Evolutionary conservation across 2,888 invertebrate genomes (phyloP).

Genomic region (Stenotaenia linearis): DNA sequence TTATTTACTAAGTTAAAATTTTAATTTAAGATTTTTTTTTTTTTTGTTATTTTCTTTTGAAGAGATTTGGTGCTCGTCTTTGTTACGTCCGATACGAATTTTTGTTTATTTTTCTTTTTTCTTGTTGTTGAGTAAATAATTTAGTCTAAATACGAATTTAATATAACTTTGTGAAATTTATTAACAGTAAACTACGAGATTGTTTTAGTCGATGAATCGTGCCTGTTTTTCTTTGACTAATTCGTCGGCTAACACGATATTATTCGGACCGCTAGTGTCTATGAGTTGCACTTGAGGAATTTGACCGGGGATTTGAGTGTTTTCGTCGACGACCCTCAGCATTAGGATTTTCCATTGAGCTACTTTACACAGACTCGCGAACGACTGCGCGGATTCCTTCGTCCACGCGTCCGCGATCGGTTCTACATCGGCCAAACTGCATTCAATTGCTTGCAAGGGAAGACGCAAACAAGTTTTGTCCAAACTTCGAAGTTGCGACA

Average conservation of each 20-base stretch:
- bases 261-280: slow-evolving; percentile 60
- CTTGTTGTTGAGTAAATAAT: neutral
- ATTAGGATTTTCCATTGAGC: slow-evolving; percentile 71
- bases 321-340: slow-evolving; percentile 65
- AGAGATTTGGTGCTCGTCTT: too few relatives aligned
- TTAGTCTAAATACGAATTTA: neutral
- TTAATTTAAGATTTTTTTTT: too few relatives aligned
- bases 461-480: slow-evolving; percentile 68
- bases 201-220: neutral
- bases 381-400: slow-evolving; percentile 44
- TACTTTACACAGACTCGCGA: slow-evolving; percentile 48
- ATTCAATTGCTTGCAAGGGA: slow-evolving; percentile 79
- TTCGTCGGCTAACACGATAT: slow-evolving; percentile 59
- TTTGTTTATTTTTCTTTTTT: too few relatives aligned
- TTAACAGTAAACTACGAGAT: neutral
- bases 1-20: too few relatives aligned
- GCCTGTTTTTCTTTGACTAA: slow-evolving; percentile 59
- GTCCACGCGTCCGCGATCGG: slow-evolving; percentile 50
- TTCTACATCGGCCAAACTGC: slow-evolving; percentile 68
- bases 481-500: slow-evolving; percentile 63
- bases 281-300: slow-evolving; percentile 70
- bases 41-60: too few relatives aligned
- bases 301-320: slow-evolving; percentile 55
- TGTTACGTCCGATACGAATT: too few relatives aligned
- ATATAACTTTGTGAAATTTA: neutral